A percentile compares a stretch with the other conserved stretches of the same genome.
phyloP scores from a whole-genome alignment of 1,140 invertebrate genomes.

The Gonioctena quinquepunctata region DNA sequence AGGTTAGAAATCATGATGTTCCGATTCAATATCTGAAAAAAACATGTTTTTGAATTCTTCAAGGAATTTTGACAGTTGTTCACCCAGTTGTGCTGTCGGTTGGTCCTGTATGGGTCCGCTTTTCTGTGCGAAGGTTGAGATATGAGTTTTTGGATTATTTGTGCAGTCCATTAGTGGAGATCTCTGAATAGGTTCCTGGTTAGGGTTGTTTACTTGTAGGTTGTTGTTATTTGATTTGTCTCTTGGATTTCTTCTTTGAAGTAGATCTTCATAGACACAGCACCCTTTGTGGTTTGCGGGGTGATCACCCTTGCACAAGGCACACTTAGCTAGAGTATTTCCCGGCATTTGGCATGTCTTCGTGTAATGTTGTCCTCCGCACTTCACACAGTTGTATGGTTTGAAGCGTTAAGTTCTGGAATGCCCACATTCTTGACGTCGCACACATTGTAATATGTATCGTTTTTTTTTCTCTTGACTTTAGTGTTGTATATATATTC shows the following conservation, averaged over 20 bases:
- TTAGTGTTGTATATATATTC: conserved; percentile 40
- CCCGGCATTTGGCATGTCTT: conserved; percentile 50
- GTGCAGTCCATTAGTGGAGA: background rate
- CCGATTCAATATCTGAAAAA: conserved; percentile 16
- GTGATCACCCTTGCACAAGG: conserved; percentile 47
- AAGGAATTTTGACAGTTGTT: conserved; percentile 3
- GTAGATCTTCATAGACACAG: conserved; percentile 35
- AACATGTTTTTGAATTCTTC: conserved; percentile 21
- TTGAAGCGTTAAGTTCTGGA: background rate
- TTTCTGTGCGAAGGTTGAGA: background rate
- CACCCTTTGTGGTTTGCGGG: conserved; percentile 53
- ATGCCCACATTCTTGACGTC: conserved; percentile 8
- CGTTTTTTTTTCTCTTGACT: background rate
- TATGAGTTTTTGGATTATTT: background rate
- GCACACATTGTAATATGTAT: background rate
- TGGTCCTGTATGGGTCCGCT: background rate
- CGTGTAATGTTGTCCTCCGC: conserved; percentile 39
- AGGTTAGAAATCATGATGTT: conserved; percentile 32
- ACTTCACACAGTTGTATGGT: background rate
- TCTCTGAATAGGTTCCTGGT: background rate
- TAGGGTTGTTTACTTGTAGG: conserved; percentile 1
- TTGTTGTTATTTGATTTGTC: background rate
- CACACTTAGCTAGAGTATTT: conserved; percentile 46
- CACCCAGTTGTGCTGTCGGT: background rate
- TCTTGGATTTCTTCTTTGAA: conserved; percentile 21